These are phyloP conservation scores for Anticlea derivata DNA, from an alignment of 2,888 invertebrate genomes.

Conservation along the genomic window DNA sequence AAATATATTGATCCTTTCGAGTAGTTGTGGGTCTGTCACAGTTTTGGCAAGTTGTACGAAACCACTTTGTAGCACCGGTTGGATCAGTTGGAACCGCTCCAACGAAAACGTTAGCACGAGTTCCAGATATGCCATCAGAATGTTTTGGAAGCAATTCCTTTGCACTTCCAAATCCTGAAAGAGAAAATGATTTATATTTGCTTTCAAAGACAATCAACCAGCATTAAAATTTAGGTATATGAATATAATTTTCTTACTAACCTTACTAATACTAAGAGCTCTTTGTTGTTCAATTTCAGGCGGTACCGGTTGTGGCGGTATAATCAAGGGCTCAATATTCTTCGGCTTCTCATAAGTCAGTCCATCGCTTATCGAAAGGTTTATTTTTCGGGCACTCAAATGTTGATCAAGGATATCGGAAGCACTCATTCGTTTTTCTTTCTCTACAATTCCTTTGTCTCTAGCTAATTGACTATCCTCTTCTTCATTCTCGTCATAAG, in stretches of 20 bases:
- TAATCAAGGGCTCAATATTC: constrained; percentile 65
- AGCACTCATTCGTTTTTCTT: constrained; percentile 60
- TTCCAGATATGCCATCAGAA: constrained; percentile 93
- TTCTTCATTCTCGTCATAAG: constrained; percentile 27
- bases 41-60: constrained; percentile 74
- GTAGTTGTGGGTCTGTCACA: constrained; percentile 74
- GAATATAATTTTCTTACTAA: constrained; percentile 59
- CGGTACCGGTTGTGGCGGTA: constrained; percentile 88
- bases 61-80: constrained; percentile 71
- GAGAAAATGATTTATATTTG: background rate
- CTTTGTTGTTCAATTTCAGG: constrained; percentile 94
- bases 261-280: constrained; percentile 92
- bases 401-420: constrained; percentile 57
- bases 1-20: constrained; percentile 81
- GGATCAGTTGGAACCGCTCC: constrained; percentile 82
- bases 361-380: constrained; percentile 70
- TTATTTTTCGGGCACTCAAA: constrained; percentile 63
- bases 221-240: background rate
- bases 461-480: constrained; percentile 45
- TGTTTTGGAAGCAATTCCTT: constrained; percentile 92
- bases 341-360: constrained; percentile 61
- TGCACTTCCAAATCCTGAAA: constrained; percentile 93
- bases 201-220: constrained; percentile 19
- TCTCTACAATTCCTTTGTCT: constrained; percentile 34
- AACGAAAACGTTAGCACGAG: constrained; percentile 86